phyloP scores from a whole-genome alignment of 2,888 invertebrate species.

The Luffia ferchaultella region DNA sequence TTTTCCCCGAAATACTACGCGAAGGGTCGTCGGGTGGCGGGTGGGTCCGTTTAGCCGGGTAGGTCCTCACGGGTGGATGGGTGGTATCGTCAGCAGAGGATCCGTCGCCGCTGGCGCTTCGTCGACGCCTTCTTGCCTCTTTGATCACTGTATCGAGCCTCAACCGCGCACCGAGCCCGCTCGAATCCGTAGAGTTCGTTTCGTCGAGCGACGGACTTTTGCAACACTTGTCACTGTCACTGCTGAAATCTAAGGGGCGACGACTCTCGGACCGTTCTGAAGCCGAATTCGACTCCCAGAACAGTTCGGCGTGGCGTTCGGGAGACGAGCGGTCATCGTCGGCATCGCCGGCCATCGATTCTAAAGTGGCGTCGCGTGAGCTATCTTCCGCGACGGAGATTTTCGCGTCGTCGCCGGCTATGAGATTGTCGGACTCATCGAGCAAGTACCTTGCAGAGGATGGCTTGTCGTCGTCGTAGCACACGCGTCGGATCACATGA shows the following conservation, averaged over 20 bases:
- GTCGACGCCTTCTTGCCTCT: slow-evolving; percentile 36
- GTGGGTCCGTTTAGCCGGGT: slow-evolving; percentile 37
- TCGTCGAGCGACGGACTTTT: slow-evolving; percentile 52
- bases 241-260: slow-evolving; percentile 45
- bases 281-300: slow-evolving; percentile 53
- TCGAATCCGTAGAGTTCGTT: slow-evolving; percentile 49
- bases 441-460: slow-evolving; percentile 30
- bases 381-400: slow-evolving; percentile 37
- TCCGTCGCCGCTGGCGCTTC: slow-evolving; percentile 35
- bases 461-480: slow-evolving; percentile 37
- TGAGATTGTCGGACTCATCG: slow-evolving; percentile 35
- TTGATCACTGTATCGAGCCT: slow-evolving; percentile 58
- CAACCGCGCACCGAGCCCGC: slow-evolving; percentile 40
- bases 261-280: slow-evolving; percentile 41
- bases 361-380: slow-evolving; percentile 34
- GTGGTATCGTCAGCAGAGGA: slow-evolving; percentile 34
- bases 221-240: slow-evolving; percentile 57
- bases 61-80: slow-evolving; percentile 45
- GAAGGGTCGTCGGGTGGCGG: slow-evolving; percentile 31
- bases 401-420: slow-evolving; percentile 39
- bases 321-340: slow-evolving; percentile 45
- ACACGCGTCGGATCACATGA: slow-evolving; percentile 50
- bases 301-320: slow-evolving; percentile 44
- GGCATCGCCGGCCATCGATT: slow-evolving; percentile 30
- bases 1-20: slow-evolving; percentile 49